phyloP scores from a whole-genome alignment of 1,140 invertebrate species.

The Acyrthosiphon pisum region DNA sequence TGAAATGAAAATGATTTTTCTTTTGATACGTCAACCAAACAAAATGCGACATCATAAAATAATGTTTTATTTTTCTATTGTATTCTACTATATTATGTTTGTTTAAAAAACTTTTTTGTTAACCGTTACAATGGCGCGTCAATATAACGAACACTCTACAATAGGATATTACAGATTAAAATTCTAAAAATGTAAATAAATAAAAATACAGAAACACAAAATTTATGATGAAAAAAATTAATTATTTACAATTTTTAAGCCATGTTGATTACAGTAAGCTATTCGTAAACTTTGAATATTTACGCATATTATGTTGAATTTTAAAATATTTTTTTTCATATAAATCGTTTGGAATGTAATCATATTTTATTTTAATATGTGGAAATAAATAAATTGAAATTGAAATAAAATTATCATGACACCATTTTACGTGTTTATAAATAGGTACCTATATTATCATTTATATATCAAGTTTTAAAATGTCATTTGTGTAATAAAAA shows the following conservation, averaged over 20 bases:
- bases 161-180: neutral
- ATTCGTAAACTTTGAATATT: too few relatives aligned
- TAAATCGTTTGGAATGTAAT: neutral
- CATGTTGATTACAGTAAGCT: neutral
- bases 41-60: neutral
- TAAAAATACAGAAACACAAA: too few relatives aligned
- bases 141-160: neutral
- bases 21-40: neutral
- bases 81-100: neutral
- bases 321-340: neutral
- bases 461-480: neutral
- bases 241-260: neutral
- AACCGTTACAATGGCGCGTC: neutral
- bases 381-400: neutral
- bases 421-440: neutral
- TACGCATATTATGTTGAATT: neutral
- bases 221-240: too few relatives aligned
- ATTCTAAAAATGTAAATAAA: neutral
- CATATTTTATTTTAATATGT: neutral
- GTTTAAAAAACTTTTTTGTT: neutral
- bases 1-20: neutral
- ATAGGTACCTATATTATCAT: neutral
- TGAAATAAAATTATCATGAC: neutral
- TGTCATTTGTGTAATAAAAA: neutral
- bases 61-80: neutral